Base-by-base conservation (phyloP, 2,888 invertebrate species). In the Tromatobia lineatoria region DNA sequence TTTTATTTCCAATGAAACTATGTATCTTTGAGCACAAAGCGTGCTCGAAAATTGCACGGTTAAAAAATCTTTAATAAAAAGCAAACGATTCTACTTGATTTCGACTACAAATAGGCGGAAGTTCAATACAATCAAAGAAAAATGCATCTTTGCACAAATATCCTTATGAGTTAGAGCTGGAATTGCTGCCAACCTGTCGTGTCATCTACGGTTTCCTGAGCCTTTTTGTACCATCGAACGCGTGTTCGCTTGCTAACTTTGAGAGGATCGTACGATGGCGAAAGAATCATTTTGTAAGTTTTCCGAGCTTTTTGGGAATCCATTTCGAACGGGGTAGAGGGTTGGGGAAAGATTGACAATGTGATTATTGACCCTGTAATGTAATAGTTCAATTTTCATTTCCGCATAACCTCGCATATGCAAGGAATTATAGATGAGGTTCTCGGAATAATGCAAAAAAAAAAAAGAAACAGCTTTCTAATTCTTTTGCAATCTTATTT, bases 171-270 rank as follows among this genome's bases (percentile, higher is more conserved):
- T 6, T 59, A 52, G 20, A 52, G n/a, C 8, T 54, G 23, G 1
- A 54, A 54, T 59, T 57, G 15, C 18, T 69, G 50, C 69, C 18
- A 69, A 69, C 52, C 69, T 52, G 20, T n/a, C 13, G 11, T 34
- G 3, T 50, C 18, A 1, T 20, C 10, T 52, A 8, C 50, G 15
- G 34, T 34, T 61, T 34, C 34, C n/a, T 34, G 34, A 61, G 11
- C 20, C 11, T 15, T 47, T 15, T 67, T 67, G 6, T 50, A 1
- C 67, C 67, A 67, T 47, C 67, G 50, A 47, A 25, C 29, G 13
- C 69, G 29, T 52, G 52, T 69, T 52, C 34, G 47, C 34, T 50
- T 69, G 34, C 50, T 69, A 13, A 69, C 52, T 29, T 69, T 69
- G 15, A 3, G 47, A 52, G 52, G 69, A 11, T 69, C 52, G 45